Evolutionary conservation across 2,888 invertebrate species (phyloP).

Genomic region (Steinernema scapterisci): DNA sequence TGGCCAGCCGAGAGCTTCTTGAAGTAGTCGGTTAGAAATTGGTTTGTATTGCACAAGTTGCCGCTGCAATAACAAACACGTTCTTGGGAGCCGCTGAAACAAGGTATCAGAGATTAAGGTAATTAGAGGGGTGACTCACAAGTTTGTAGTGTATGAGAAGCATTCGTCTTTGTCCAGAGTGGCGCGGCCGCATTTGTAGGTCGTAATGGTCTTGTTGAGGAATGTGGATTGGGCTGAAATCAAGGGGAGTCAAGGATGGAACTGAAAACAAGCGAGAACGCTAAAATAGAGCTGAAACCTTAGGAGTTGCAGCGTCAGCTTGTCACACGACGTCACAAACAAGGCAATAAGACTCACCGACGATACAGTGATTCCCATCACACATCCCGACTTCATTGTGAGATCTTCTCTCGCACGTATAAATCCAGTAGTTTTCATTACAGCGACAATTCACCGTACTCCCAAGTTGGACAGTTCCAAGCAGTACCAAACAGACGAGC

Average conservation of each 20-base stretch:
- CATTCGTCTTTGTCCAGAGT: not conserved
- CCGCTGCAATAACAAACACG: not conserved
- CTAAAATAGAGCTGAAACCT: too few species aligned
- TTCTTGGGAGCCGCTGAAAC: not conserved
- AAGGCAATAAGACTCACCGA: too few species aligned
- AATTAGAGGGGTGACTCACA: not conserved
- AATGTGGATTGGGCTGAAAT: not conserved
- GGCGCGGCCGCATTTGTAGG: constrained; percentile 16
- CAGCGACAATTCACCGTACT: too few species aligned
- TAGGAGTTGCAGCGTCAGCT: too few species aligned
- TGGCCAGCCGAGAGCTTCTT: not conserved
- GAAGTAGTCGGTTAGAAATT: not conserved
- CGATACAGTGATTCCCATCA: not conserved
- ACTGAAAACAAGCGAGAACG: too few species aligned
- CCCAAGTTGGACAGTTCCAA: too few species aligned
- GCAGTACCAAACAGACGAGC: too few species aligned
- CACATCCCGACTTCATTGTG: constrained; percentile 12
- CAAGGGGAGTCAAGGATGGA: too few species aligned
- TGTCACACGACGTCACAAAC: too few species aligned
- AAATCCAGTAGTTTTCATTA: not conserved
- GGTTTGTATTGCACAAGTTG: not conserved
- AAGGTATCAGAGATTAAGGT: not conserved
- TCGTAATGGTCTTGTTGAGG: not conserved
- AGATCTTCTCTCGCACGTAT: constrained; percentile 22
- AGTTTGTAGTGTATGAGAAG: constrained; percentile 5